phyloP scores from a whole-genome alignment of 2,113 vertebrate species.

The Pituophis catenifer region DNA sequence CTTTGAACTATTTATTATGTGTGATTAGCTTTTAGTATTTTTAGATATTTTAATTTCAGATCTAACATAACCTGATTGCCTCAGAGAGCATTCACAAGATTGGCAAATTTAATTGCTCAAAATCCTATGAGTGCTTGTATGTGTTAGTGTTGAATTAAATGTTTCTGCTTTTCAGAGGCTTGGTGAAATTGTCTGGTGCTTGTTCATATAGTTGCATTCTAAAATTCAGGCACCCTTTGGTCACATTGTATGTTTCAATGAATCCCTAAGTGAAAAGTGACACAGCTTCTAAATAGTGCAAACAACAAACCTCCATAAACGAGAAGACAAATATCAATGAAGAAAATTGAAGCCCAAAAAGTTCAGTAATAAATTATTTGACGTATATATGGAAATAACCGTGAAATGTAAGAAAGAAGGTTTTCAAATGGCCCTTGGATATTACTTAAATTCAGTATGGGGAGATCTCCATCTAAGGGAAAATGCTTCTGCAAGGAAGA shows the following conservation, averaged over 20 bases:
- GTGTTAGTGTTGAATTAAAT: not conserved
- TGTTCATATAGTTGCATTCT: not conserved
- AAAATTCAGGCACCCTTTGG: not conserved
- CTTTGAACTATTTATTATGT: not conserved
- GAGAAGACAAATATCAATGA: not conserved
- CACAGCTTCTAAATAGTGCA: not conserved
- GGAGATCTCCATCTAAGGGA: not conserved
- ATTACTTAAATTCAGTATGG: not conserved
- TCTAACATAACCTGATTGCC: not conserved
- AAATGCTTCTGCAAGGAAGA: not conserved
- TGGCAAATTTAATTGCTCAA: not conserved
- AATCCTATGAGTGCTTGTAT: not conserved
- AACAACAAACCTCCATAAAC: not conserved
- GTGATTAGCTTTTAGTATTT: not conserved
- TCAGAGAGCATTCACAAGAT: not conserved
- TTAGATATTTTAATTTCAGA: not conserved
- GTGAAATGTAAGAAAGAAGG: not conserved
- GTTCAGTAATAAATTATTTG: not conserved
- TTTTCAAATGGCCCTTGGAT: not conserved
- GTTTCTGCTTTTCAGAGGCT: not conserved
- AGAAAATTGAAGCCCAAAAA: not conserved
- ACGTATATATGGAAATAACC: not conserved
- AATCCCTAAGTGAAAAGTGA: not conserved
- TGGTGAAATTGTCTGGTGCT: not conserved
- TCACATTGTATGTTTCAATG: not conserved